A percentile compares a stretch with the other conserved stretches of the same genome.
phyloP scores from a whole-genome alignment of 2,113 vertebrate genomes.

The Chascanopsetta lugubris region DNA sequence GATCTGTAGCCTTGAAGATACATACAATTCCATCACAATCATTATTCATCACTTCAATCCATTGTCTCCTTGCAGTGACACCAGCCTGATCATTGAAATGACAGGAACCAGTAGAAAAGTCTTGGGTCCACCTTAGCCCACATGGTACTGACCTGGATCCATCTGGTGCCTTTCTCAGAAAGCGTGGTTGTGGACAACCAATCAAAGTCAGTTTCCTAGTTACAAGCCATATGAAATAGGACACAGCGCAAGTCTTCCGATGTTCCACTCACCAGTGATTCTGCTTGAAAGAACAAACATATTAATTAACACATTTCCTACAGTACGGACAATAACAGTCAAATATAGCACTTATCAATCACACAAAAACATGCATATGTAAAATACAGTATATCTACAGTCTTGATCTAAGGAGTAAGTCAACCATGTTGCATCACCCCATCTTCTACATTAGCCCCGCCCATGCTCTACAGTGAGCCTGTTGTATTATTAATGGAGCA shows the following conservation, averaged over 20 bases:
- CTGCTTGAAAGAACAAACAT: conserved; percentile 11
- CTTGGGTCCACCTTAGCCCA: conserved; percentile 11
- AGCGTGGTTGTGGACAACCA: background rate
- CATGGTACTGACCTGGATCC: background rate
- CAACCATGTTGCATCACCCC: too few relatives aligned
- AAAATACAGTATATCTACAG: too few relatives aligned
- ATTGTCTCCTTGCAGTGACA: background rate
- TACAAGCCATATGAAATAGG: background rate
- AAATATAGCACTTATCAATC: background rate
- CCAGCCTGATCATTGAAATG: conserved; percentile 1
- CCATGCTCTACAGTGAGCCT: too few relatives aligned
- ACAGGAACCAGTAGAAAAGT: conserved; percentile 11
- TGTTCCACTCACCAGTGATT: background rate
- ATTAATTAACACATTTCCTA: background rate
- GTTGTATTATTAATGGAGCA: too few relatives aligned
- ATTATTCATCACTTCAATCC: background rate
- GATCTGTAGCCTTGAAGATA: background rate
- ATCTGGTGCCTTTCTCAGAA: conserved; percentile 3
- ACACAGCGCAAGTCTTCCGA: background rate
- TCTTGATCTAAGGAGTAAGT: background rate
- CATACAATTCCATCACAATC: background rate
- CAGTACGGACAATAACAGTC: background rate
- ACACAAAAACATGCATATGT: too few relatives aligned
- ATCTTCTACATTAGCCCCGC: too few relatives aligned
- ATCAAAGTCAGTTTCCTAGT: background rate